Percentiles rank a stretch among this genome's conserved stretches.
phyloP scores from a whole-genome alignment of 2,888 invertebrate species.

The Callosobruchus maculatus region DNA sequence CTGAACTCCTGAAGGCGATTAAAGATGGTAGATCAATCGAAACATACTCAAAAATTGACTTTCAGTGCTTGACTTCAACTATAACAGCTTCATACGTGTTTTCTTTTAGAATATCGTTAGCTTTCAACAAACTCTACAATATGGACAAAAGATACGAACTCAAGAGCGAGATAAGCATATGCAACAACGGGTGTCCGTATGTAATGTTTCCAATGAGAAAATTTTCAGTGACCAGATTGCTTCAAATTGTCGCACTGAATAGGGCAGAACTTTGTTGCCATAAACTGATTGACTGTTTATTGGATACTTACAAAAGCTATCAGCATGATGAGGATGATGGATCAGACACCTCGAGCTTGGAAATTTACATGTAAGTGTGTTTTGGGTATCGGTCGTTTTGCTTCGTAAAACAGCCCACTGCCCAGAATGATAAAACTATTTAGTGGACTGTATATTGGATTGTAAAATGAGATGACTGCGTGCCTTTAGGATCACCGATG shows the following conservation, averaged over 20 bases:
- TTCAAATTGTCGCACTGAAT: slow-evolving; percentile 70
- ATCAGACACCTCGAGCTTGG: slow-evolving; percentile 65
- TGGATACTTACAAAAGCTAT: slow-evolving; percentile 62
- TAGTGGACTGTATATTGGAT: too few relatives aligned
- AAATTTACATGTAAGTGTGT: slow-evolving; percentile 62
- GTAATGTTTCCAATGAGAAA: slow-evolving; percentile 67
- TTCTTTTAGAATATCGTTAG: slow-evolving; percentile 57
- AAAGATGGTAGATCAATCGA: too few relatives aligned
- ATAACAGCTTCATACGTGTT: too few relatives aligned
- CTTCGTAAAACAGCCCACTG: too few relatives aligned
- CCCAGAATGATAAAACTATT: too few relatives aligned
- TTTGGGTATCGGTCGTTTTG: background rate
- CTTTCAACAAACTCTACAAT: slow-evolving; percentile 60
- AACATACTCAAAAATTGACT: too few relatives aligned
- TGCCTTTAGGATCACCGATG: too few relatives aligned
- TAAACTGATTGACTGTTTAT: slow-evolving; percentile 65
- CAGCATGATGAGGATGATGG: slow-evolving; percentile 50
- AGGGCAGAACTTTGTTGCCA: slow-evolving; percentile 68
- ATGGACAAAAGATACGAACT: slow-evolving; percentile 55
- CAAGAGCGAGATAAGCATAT: slow-evolving; percentile 58
- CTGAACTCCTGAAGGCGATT: too few relatives aligned
- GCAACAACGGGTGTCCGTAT: slow-evolving; percentile 73
- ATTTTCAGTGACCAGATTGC: slow-evolving; percentile 68
- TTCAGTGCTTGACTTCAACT: too few relatives aligned
- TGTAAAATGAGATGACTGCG: too few relatives aligned